Base-by-base conservation (phyloP, 1,140 invertebrate genomes). In the Parasteatoda tepidariorum region DNA sequence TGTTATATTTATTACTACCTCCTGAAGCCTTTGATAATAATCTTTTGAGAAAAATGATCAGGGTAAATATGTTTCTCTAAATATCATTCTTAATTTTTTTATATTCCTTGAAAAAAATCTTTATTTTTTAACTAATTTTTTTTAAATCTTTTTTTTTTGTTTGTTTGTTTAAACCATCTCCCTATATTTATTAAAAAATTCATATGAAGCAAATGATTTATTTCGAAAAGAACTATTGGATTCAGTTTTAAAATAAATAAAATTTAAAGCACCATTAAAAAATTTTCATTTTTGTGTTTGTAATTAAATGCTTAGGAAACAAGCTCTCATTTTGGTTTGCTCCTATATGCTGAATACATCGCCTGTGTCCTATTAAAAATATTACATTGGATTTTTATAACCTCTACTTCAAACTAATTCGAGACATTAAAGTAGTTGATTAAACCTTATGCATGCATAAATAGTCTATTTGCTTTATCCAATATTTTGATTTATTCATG, bases 21-120 rank as follows among this genome's bases (percentile, higher is more conserved):
- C 93, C 94, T 86, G 93, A 94, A 86, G 95, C 95, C 88, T 97
- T 97, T 89, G 92, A 94, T 83, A 97, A 95, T 89, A 92, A 94
- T 87, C 92, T 95, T 30, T 90, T 96, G 61, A 91, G 94, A 70
- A 85, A 92, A 93, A 87, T 91, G 96, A 61, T 89, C 88, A 70
- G 87, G 89, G 83, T 89, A 89, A 87, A 86, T 88, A 85, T 54
- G n/a, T 34, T 75, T 75, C n/a, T 62, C 22, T 75, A 15, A 18
- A 33, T 38, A 38, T 68, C 33, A 38, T 22, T 15, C 6, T 18
- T 2, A 38, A 48, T 4, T 48, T 48, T 9, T 2, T 13, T 18
- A 68, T 13, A 6, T 41, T 66, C 15, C 13, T 62, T 30, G 59
- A 34, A 33, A 34, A 33, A n/a, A 38, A 34, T 67, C n/a, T 7